Base-by-base conservation (phyloP, 2,888 invertebrate genomes). In the Mongoloraphidia duomilia region DNA sequence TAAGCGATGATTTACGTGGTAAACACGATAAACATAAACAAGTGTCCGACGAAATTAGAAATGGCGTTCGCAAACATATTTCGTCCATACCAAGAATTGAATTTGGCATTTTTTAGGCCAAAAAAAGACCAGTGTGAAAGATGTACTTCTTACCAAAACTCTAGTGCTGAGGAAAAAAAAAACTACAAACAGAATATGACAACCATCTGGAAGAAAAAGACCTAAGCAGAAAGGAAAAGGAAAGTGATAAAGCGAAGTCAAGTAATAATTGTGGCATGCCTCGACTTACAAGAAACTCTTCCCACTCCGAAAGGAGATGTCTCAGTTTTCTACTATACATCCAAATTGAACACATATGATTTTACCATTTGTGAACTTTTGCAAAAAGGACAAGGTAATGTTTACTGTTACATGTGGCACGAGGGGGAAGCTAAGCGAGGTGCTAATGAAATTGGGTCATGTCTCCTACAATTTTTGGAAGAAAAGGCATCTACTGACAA, bases 401-500 rank as follows among this genome's bases (percentile, higher is more conserved):
- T 9, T 40, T n/a, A 40, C 50, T 59, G 59, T 49, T 60, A 49
- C 49, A 45, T 58, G 17, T 58, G 59, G 58, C 46, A 57, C 48
- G 57, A 57, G 46, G 50, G 46, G 6, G 47, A 54, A 39, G 57
- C 52, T 34, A 41, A 51, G 12, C 26, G 54, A 12, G 56, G 56
- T 17, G 53, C 54, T 13, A 55, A 50, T 45, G 57, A 59, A 56
- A 57, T 59, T 34, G 57, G 53, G 12, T 53, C 48, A 34, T 57
- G 56, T 51, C 38, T 59, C 17, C 49, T 52, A 9, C 48, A 47
- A 26, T 56, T 50, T 41, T 39, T 54, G 3, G 14, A 54, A 50
- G 40, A 46, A 26, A 49, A 34, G 46, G 12, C 43, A 17, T 17
- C 43, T 49, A 49, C 39, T 35, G 13, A 14, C 36, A 17, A 44